Base-by-base conservation (phyloP, 1,140 invertebrate species). In the Drosophila melanica region DNA sequence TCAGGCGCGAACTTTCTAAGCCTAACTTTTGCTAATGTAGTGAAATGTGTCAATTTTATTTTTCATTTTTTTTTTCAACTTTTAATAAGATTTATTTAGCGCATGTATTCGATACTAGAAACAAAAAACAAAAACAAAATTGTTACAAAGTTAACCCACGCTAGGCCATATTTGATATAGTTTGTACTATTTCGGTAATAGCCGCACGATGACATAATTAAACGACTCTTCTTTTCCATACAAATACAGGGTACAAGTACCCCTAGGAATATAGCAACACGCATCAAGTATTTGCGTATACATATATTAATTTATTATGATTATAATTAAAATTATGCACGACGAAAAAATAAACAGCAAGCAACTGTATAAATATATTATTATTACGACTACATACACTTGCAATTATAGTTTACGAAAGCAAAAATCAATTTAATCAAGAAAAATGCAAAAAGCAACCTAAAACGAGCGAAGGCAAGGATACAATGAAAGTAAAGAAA, bases 111-210 rank as follows among this genome's bases (percentile, higher is more conserved):
- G 45, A 57, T 62, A 30, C 33, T 79, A 58, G 59, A 64, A 39
- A 42, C 16, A 67, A 51, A 11, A 6, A 42, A 39, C n/a, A 12
- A 41, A 41, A 41, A 41, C n/a, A 16, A 16, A 59, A 60, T 68
- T 73, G 48, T 73, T 73, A 81, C 55, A 27, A 62, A 45, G 51
- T 75, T 67, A 62, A 81, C 79, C 73, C 77, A 77, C 14, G 75
- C 77, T 79, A 66, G 80, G 73, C 81, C 80, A 84, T 74, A 77
- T 67, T 73, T 77, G 68, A 81, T 70, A 74, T 79, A 82, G 80
- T 84, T 84, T 73, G 42, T 79, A 79, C 14, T 42, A 62, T 54
- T 65, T 79, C 57, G 62, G 35, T 65, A 59, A 47, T 59, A 57
- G 41, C 27, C 44, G 23, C 42, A 54, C 55, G 18, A 53, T 39